Evolutionary conservation across 2,888 invertebrate genomes (phyloP).

Genomic region (Eurytoma californica): DNA sequence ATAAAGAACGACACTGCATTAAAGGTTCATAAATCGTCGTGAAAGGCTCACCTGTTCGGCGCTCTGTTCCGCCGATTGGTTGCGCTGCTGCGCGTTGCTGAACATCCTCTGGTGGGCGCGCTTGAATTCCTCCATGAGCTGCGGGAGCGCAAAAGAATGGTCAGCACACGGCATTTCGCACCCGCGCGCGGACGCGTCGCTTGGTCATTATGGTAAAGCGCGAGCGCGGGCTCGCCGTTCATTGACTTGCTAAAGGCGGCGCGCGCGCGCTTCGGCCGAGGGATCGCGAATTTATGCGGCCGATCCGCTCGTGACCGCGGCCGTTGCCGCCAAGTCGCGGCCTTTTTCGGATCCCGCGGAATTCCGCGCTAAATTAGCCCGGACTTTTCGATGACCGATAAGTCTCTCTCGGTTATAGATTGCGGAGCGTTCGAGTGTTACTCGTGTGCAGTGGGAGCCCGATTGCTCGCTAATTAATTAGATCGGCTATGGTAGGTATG

Average conservation of each 20-base stretch:
- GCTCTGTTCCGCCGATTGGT: slow-evolving; percentile 62
- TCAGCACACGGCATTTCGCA: slow-evolving; percentile 24
- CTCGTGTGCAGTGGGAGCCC: no score
- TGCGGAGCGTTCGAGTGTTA: no score
- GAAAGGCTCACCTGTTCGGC: slow-evolving; percentile 66
- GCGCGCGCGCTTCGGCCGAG: background rate
- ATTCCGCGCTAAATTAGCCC: no score
- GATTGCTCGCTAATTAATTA: no score
- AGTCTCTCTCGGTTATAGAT: no score
- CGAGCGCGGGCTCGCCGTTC: background rate
- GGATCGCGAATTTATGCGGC: background rate
- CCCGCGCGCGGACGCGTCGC: background rate
- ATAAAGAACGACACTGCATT: no score
- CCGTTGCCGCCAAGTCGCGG: background rate
- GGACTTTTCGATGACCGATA: no score
- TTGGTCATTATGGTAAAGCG: background rate
- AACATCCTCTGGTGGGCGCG: slow-evolving; percentile 93
- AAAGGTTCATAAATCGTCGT: no score
- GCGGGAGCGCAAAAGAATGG: slow-evolving; percentile 40
- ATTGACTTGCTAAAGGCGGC: slow-evolving; percentile 2
- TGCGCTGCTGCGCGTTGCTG: slow-evolving; percentile 69
- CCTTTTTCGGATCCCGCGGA: no score
- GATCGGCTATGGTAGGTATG: no score
- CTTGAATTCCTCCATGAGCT: slow-evolving; percentile 91
- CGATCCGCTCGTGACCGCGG: no score